A percentile compares a stretch with the other conserved stretches of the same genome.
Conservation (phyloP, 2,113 vertebrate genomes). For the Struthidea cinerea region DNA sequence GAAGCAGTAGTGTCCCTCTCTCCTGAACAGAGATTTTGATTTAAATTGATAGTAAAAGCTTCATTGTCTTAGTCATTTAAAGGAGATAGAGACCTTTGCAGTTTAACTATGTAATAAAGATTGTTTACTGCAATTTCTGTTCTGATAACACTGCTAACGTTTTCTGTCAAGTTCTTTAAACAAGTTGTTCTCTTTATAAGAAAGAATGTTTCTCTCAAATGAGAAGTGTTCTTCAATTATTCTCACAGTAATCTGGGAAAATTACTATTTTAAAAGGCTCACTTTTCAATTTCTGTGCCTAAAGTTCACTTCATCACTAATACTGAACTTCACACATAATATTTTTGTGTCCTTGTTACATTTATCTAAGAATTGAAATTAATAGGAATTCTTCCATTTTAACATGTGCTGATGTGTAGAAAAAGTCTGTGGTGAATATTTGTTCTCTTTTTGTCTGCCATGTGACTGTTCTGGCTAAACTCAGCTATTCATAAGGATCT, state of each 20-base stretch:
- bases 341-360: neutral
- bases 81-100: neutral
- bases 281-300: neutral
- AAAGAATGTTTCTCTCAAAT: neutral
- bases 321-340: neutral
- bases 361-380: neutral
- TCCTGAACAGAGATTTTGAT: neutral
- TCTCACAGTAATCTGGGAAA: neutral
- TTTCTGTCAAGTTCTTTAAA: conserved; percentile 3
- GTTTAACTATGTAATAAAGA: neutral
- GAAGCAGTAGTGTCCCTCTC: neutral
- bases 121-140: neutral
- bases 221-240: neutral
- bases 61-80: neutral
- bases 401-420: neutral
- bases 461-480: neutral
- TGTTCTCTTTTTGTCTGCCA: neutral
- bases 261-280: neutral
- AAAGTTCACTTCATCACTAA: neutral
- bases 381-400: neutral
- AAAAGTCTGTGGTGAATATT: neutral
- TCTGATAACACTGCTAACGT: neutral
- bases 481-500: neutral
- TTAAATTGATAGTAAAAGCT: neutral
- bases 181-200: neutral